Evolutionary conservation across 2,797 vertebrate species (phyloP).

Genomic region (Natrix natrix): DNA sequence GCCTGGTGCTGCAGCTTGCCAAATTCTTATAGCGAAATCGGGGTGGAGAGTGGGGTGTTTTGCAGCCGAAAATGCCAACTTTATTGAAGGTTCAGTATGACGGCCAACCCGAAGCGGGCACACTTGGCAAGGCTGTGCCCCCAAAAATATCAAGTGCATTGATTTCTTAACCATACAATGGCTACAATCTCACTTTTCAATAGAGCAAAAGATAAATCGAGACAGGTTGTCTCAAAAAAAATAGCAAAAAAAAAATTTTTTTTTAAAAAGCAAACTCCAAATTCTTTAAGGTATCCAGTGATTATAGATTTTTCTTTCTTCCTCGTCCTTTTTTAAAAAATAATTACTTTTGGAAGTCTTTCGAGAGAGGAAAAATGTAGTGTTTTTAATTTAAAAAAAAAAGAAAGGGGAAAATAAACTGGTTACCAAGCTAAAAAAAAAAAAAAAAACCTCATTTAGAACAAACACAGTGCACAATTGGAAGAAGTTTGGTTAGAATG

Average conservation of each 20-base stretch:
- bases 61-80: background rate
- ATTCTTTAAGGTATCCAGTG: constrained; percentile 73
- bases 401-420: constrained; percentile 58
- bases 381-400: constrained; percentile 67
- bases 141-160: constrained; percentile 57
- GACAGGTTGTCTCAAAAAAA: constrained; percentile 51
- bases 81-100: background rate
- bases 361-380: constrained; percentile 65
- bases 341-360: constrained; percentile 62
- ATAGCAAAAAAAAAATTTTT: background rate
- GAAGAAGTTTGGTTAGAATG: constrained; percentile 81
- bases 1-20: background rate
- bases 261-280: constrained; percentile 25
- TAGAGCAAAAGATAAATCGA: constrained; percentile 62
- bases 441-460: constrained; percentile 65
- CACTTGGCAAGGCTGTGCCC: background rate
- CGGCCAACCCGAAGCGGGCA: background rate
- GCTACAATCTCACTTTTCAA: constrained; percentile 63
- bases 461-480: constrained; percentile 83
- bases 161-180: constrained; percentile 68
- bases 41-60: background rate
- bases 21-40: background rate
- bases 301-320: constrained; percentile 52
- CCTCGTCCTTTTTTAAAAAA: background rate
- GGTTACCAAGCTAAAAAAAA: constrained; percentile 74